Conservation (phyloP, 2,113 vertebrate genomes). For the Chamaea fasciata region DNA sequence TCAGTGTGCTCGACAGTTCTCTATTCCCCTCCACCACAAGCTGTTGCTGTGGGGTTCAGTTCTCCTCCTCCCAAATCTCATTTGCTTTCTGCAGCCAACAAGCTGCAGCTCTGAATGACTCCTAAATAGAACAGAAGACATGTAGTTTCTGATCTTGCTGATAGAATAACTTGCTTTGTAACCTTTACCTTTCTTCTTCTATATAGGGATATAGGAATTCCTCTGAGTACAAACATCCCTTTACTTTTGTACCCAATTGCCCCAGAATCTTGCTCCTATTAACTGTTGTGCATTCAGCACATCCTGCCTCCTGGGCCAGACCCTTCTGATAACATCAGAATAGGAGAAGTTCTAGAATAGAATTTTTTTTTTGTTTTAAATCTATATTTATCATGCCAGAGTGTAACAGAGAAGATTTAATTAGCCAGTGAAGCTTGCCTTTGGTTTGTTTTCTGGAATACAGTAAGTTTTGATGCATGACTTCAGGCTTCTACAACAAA, state of each 20-base stretch:
- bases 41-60: constrained; percentile 54
- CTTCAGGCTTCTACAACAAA: constrained; percentile 55
- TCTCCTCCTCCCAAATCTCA: constrained; percentile 38
- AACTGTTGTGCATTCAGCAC: background rate
- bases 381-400: constrained; percentile 40
- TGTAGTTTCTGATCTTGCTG: background rate
- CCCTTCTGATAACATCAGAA: constrained; percentile 12
- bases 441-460: constrained; percentile 42
- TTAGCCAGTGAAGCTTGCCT: constrained; percentile 25
- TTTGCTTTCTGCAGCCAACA: constrained; percentile 39
- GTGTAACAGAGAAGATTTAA: constrained; percentile 43
- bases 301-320: background rate
- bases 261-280: background rate
- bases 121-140: constrained; percentile 21
- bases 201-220: background rate
- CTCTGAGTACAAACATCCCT: background rate
- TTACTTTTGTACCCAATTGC: background rate
- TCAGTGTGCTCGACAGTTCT: constrained; percentile 47
- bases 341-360: background rate
- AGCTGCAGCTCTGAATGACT: constrained; percentile 24
- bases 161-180: constrained; percentile 4
- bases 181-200: background rate
- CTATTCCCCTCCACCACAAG: constrained; percentile 52
- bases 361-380: background rate
- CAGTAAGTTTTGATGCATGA: constrained; percentile 40